These are phyloP conservation scores for Harpagoxenus sublaevis DNA, from an alignment of 2,888 invertebrate genomes.

Conservation along the genomic window DNA sequence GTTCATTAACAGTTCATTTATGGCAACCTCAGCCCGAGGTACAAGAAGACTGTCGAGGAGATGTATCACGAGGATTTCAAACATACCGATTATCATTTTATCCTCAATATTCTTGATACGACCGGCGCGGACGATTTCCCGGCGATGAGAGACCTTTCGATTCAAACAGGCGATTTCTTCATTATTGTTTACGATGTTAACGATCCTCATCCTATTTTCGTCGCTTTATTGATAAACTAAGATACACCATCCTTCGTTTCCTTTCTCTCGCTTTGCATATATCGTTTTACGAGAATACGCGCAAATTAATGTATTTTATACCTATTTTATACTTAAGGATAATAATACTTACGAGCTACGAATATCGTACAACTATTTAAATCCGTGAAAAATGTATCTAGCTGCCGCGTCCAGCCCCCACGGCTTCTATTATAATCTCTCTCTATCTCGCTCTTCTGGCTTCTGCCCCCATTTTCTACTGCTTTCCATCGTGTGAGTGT, in stretches of 20 bases:
- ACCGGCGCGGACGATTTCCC: no score
- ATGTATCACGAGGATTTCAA: no score
- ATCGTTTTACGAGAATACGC: conserved; percentile 57
- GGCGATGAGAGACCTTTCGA: no score
- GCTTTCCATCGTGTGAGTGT: conserved; percentile 21
- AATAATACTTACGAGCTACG: conserved; percentile 45
- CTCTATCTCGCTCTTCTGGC: neutral
- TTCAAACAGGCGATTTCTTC: no score
- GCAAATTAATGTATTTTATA: conserved; percentile 55
- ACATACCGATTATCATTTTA: no score
- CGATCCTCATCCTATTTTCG: no score
- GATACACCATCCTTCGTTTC: neutral
- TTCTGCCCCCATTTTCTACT: conserved; percentile 9
- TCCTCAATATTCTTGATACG: no score
- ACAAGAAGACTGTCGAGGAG: no score
- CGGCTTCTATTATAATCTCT: conserved; percentile 48
- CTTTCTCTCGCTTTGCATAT: neutral
- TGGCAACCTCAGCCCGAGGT: no score
- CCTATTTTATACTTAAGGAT: conserved; percentile 29
- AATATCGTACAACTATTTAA: conserved; percentile 66
- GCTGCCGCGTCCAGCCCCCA: conserved; percentile 1
- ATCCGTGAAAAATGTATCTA: conserved; percentile 74
- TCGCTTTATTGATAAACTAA: conserved; percentile 12
- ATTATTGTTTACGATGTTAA: no score
- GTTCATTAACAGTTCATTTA: no score